Evolutionary conservation across 2,888 invertebrate genomes (phyloP), one percentile per base, ranked within the genome.

Genomic region (Microplitis deprimator): DNA sequence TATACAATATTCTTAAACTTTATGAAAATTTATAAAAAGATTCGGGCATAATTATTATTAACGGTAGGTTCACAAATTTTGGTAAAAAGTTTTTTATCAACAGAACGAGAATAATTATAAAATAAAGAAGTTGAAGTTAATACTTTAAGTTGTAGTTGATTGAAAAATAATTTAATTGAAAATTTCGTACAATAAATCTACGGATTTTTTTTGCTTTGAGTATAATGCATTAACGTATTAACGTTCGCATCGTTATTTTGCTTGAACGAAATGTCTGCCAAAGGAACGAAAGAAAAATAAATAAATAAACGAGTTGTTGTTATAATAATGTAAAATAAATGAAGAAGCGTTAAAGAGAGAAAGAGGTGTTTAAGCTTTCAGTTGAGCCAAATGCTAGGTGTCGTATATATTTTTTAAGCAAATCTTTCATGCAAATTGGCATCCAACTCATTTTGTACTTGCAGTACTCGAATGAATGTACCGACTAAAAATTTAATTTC

Each of bases 361-460:
- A 17, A 69, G 16, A 39, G 17, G 68, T 65, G 65, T 29, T 69
- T 50, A 38, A 38, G 64, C 70, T 73, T 67, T 76, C 39, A 62
- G 29, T 41, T 59, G 40, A 65, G 69, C 79, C 80, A 82, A 85
- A 83, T 82, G 80, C 81, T 79, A 72, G 78, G 69, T 78, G 73
- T 79, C 77, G 78, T 80, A 80, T 17, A 62, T 84, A 83, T 85
- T 84, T 85, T 85, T 85, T 83, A 84, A 84, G 85, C 83, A 85
- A 83, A 85, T 85, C 82, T 80, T 77, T 81, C 82, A 85, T 85
- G 84, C 83, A 85, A 85, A 85, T 85, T 85, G 84, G 84, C 81
- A 77, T 69, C 73, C 68, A 60, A 75, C 16, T 16, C 10, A 40
- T 29, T 64, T 10, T 68, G 40, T 65, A 50, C 65, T 40, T 20